These are phyloP conservation scores for Chelonoidis abingdonii DNA, from an alignment of 2,113 vertebrate genomes.

Conservation along the genomic window DNA sequence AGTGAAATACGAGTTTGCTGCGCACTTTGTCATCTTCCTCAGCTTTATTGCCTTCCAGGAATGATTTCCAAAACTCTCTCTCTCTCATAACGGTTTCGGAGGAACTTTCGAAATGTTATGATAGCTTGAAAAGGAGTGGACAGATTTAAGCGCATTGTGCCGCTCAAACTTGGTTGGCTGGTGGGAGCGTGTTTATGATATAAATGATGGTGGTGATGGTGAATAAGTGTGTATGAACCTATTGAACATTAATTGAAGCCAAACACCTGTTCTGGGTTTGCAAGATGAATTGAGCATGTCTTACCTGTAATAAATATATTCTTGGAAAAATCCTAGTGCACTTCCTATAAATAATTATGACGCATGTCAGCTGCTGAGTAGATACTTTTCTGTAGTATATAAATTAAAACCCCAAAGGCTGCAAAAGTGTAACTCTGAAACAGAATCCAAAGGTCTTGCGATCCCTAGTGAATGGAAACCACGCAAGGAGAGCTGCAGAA, in stretches of 20 bases:
- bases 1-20: conserved; percentile 63
- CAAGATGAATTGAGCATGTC: conserved; percentile 53
- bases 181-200: conserved; percentile 39
- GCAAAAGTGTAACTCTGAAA: conserved; percentile 32
- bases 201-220: conserved; percentile 46
- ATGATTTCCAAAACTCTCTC: conserved; percentile 75
- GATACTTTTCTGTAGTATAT: conserved; percentile 77
- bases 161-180: conserved; percentile 15
- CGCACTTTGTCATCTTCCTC: conserved; percentile 72
- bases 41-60: conserved; percentile 77
- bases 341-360: conserved; percentile 79
- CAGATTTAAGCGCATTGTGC: conserved; percentile 48
- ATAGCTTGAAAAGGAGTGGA: neutral
- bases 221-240: conserved; percentile 61
- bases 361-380: conserved; percentile 60
- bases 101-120: neutral
- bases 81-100: conserved; percentile 3
- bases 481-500: conserved; percentile 66
- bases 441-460: neutral
- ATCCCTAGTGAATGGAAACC: conserved; percentile 53
- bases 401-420: conserved; percentile 76
- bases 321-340: conserved; percentile 28
- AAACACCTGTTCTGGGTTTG: conserved; percentile 79
- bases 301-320: conserved; percentile 79
- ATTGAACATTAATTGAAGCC: conserved; percentile 68